Percentiles rank a stretch among this genome's conserved stretches.
Conservation (phyloP, 53 echinoderm and acorn worm genomes). For the Apostichopus leukothele region DNA sequence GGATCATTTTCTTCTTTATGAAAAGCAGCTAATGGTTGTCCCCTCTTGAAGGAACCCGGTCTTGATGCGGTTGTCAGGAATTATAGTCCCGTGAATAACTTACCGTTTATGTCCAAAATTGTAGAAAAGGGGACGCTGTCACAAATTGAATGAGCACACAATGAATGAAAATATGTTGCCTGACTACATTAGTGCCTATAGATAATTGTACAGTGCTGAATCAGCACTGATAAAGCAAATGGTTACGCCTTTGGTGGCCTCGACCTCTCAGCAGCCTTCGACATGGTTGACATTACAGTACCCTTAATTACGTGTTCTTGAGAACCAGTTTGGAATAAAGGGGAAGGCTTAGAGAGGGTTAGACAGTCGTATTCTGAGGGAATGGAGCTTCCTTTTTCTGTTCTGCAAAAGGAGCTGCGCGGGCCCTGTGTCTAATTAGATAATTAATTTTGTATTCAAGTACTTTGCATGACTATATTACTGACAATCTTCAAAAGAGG, state of each 20-base stretch:
- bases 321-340: conserved; percentile 27
- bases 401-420: conserved; percentile 21
- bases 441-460: not conserved
- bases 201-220: conserved; percentile 17
- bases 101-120: conserved; percentile 33
- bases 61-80: conserved; percentile 21
- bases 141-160: conserved; percentile 16
- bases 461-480: no score
- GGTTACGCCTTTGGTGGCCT: conserved; percentile 1
- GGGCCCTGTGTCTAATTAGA: not conserved
- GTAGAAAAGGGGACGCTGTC: conserved; percentile 14
- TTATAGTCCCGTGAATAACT: conserved; percentile 34
- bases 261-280: conserved; percentile 15
- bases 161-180: conserved; percentile 9
- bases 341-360: conserved; percentile 13
- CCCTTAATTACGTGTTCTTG: not conserved
- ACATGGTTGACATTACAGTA: conserved; percentile 14
- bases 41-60: conserved; percentile 12
- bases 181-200: conserved; percentile 22
- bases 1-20: not conserved
- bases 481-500: no score
- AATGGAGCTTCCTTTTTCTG: conserved; percentile 24
- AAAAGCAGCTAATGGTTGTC: conserved; percentile 16
- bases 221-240: conserved; percentile 30
- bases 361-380: not conserved